These are phyloP conservation scores for Porites lobata DNA, from an alignment of 92 coral and sea anemone species.

Conservation along the genomic window DNA sequence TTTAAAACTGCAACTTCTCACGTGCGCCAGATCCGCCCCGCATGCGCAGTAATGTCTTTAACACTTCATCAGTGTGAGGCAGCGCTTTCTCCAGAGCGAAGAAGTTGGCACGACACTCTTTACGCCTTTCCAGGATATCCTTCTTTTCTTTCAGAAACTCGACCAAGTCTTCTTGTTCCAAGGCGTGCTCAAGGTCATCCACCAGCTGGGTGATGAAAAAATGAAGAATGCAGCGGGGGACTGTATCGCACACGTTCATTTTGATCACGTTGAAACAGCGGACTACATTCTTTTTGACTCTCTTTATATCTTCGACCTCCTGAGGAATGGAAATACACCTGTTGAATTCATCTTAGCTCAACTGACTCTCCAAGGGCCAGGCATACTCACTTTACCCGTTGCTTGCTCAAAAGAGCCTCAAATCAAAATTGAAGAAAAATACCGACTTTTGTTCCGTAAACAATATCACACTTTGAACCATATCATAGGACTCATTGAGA, in stretches of 20 bases:
- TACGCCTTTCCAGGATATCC: constrained; percentile 64
- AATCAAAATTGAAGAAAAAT: no score
- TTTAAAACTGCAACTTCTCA: neutral
- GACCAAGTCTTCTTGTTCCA: constrained; percentile 66
- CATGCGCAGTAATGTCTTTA: constrained; percentile 31
- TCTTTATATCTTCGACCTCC: constrained; percentile 72
- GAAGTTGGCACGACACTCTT: constrained; percentile 2
- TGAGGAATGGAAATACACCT: neutral
- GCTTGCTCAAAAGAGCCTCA: no score
- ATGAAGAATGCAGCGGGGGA: constrained; percentile 85
- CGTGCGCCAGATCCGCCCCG: neutral
- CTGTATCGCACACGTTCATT: constrained; percentile 75
- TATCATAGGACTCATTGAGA: no score
- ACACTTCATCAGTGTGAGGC: constrained; percentile 18
- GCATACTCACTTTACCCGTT: no score
- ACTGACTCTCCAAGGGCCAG: neutral
- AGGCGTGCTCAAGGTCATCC: constrained; percentile 63
- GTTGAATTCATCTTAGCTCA: neutral
- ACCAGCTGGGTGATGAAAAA: constrained; percentile 78
- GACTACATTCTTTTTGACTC: constrained; percentile 71
- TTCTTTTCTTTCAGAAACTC: constrained; percentile 67
- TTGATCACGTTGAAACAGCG: constrained; percentile 78
- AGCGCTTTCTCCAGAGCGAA: constrained; percentile 32
- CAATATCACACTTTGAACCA: no score
- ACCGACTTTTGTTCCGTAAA: no score